Evolutionary conservation across 2,113 vertebrate species (phyloP), one percentile per base, ranked within the genome.

Genomic region (Epinephelus cyanopodus): DNA sequence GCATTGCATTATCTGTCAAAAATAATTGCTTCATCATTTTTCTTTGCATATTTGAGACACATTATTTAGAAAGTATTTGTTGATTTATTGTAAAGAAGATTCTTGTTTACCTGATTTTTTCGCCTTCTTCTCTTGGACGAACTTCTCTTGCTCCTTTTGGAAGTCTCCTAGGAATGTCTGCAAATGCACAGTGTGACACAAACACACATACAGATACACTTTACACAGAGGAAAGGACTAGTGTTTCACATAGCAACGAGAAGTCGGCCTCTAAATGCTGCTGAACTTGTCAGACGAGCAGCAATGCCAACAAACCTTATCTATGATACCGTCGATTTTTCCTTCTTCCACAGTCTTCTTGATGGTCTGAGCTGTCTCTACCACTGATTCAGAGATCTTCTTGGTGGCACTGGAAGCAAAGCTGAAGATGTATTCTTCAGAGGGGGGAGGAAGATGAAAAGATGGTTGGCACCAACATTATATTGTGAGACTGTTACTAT

Each of bases 81-180:
- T 23, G 3, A 10, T 5, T 27, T 17, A 6, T 17, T 57, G 15
- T 29, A 29, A 48, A 70, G n/a, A 58, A 12, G 0, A 50, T 6
- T 48, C 3, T 21, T 7, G 8, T 58, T 47, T 93, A 99, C 98
- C 98, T 94, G 97, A 96, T 92, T 96, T 99, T 88, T 96, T 99
- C 25, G 95, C 95, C 82, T 98, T 95, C n/a, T 99, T 98, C 82
- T 99, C 97, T 65, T 97, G 96, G 33, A 99, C 96, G 96, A 99
- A 99, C 92, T 97, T 99, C 81, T 99, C 95, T 86, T 99, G 98
- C 74, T 99, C 98, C 84, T 99, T 99, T 68, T 99, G 97, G 91
- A 99, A 99, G 85, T 99, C 98, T 88, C 98, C 98, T 57, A 99
- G 94, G 90, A 99, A 98, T 1, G 97, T 99, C 98, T 99, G 81